Evolutionary conservation across 2,113 vertebrate species (phyloP), one percentile per base, ranked within the genome.

Genomic region (Panurus biarmicus): DNA sequence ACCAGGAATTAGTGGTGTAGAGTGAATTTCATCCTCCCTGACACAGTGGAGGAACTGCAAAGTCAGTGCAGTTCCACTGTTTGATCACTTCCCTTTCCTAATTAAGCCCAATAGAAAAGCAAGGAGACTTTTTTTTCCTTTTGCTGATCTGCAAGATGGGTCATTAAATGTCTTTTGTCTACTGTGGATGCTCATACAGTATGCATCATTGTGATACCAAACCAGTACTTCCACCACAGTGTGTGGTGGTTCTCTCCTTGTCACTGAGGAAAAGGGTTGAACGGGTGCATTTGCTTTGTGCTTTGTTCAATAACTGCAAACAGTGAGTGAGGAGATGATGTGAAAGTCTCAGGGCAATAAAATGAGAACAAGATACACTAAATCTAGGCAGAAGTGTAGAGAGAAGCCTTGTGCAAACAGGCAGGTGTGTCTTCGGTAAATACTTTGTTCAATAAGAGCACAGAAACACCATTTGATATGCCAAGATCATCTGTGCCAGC

Each of bases 401-500:
- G 19, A 35, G 31, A 47, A 42, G 6, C 12, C n/a, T 64, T 51
- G 38, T 54, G 42, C 67, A 85, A 90, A 90, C 23, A 78, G 67
- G 20, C 5, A 9, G 51, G 47, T 33, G 25, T 88, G 75, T 40
- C 86, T 65, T 69, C 47, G 24, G 54, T 29, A 75, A 82, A 45
- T 47, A 8, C 20, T 83, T 83, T 72, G 21, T 40, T 86, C 23
- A 21, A 1, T 6, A 18, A 28, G 15, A 51, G 15, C 47, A 38
- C 28, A 48, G 22, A 61, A 87, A 51, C 14, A 11, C 9, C 1
- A 4, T 5, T 7, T 28, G 48, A 8, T 18, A 7, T 0, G 1
- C 8, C 44, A 58, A 69, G 16, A 15, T 11, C 16, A 28, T 76
- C 54, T 11, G 7, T 16, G 25, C 18, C 44, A 33, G 36, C 8